These are phyloP conservation scores for Rhagium mordax DNA, from an alignment of 2,888 invertebrate genomes.

Conservation along the genomic window DNA sequence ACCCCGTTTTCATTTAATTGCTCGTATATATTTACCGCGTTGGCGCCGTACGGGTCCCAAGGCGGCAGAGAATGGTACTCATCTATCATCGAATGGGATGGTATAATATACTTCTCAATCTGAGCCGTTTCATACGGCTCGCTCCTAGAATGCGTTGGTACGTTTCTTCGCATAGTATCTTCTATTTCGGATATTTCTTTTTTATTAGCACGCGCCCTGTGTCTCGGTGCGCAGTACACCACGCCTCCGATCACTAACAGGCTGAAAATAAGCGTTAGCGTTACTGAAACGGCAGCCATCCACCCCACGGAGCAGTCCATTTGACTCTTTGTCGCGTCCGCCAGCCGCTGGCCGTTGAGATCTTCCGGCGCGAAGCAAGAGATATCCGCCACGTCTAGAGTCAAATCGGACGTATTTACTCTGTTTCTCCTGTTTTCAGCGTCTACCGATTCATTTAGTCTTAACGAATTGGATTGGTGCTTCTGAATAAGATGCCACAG, in stretches of 20 bases:
- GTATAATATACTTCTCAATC: slow-evolving; percentile 64
- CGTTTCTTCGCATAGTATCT: slow-evolving; percentile 49
- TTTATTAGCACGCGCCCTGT: slow-evolving; percentile 56
- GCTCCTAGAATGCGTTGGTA: slow-evolving; percentile 46
- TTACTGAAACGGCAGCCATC: slow-evolving; percentile 75
- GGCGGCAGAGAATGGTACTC: slow-evolving; percentile 66
- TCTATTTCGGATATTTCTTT: slow-evolving; percentile 54
- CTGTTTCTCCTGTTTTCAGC: slow-evolving; percentile 56
- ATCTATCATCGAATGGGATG: slow-evolving; percentile 62
- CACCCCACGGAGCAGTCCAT: slow-evolving; percentile 77
- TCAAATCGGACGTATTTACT: slow-evolving; percentile 64
- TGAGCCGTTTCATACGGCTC: slow-evolving; percentile 59
- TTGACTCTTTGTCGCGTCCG: slow-evolving; percentile 76
- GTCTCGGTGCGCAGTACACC: slow-evolving; percentile 64
- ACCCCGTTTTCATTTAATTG: slow-evolving; percentile 67
- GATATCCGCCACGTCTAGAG: slow-evolving; percentile 75
- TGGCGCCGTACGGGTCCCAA: slow-evolving; percentile 65
- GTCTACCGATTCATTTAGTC: slow-evolving; percentile 44
- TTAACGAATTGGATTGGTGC: slow-evolving; percentile 54
- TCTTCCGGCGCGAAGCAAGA: slow-evolving; percentile 76
- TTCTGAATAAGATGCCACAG: slow-evolving; percentile 80
- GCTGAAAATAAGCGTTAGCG: slow-evolving; percentile 64
- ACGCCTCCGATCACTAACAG: slow-evolving; percentile 61
- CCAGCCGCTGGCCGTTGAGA: slow-evolving; percentile 72
- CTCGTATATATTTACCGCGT: slow-evolving; percentile 65